Evolutionary conservation across 2,888 invertebrate species (phyloP).

Genomic region (Drosophila picticornis): DNA sequence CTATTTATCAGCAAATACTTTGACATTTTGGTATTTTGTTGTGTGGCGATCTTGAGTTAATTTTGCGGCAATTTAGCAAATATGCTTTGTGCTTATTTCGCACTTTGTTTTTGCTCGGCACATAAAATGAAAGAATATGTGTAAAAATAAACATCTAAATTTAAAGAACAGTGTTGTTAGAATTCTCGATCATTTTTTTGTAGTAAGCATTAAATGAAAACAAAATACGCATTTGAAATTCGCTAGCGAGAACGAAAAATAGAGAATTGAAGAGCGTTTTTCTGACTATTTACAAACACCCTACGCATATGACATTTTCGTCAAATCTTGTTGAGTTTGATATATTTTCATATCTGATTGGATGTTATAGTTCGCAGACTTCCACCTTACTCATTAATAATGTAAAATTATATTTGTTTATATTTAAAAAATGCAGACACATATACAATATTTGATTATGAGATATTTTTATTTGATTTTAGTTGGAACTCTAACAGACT

Average conservation of each 20-base stretch:
- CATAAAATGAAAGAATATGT: slow-evolving; percentile 18
- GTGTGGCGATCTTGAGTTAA: slow-evolving; percentile 59
- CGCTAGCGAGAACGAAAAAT: slow-evolving; percentile 4
- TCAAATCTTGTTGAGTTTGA: background rate
- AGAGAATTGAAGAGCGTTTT: slow-evolving; percentile 10
- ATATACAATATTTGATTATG: background rate
- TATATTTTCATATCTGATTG: background rate
- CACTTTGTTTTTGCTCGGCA: slow-evolving; percentile 31
- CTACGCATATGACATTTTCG: background rate
- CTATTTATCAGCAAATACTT: slow-evolving; percentile 58
- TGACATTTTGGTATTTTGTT: slow-evolving; percentile 55
- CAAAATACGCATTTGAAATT: slow-evolving; percentile 67
- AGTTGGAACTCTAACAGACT: slow-evolving; percentile 16
- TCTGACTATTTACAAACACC: slow-evolving; percentile 3
- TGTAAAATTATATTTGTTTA: background rate
- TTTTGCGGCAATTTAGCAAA: slow-evolving; percentile 70
- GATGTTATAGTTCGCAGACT: background rate
- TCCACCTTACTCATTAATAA: background rate
- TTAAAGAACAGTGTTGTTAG: slow-evolving; percentile 39
- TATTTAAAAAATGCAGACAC: background rate
- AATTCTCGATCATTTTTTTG: slow-evolving; percentile 15
- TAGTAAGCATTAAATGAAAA: slow-evolving; percentile 45
- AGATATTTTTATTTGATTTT: background rate
- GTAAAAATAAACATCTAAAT: slow-evolving; percentile 59
- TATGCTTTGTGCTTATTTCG: slow-evolving; percentile 50